Conservation (phyloP, 2,888 invertebrate genomes). For the Phasia obesa region DNA sequence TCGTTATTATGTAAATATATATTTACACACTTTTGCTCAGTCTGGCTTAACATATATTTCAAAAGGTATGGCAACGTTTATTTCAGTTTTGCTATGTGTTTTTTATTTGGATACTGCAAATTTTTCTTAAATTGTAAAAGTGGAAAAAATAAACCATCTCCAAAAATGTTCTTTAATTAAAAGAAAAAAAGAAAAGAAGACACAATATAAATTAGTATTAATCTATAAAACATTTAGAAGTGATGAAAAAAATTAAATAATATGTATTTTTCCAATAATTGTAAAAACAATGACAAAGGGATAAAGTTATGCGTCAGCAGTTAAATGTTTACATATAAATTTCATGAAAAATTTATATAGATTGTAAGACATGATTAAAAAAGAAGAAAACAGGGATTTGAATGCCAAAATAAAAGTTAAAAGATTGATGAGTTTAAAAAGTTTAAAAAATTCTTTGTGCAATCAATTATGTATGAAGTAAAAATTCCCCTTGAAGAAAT, state of each 20-base stretch:
- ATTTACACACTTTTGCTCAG: background rate
- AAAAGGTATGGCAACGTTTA: conserved; percentile 25
- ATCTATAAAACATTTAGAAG: background rate
- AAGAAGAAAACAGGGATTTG: conserved; percentile 34
- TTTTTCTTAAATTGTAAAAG: conserved; percentile 40
- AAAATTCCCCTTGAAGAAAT: conserved; percentile 33
- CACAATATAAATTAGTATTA: background rate
- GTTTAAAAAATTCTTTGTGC: conserved; percentile 22
- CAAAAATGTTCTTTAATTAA: no score
- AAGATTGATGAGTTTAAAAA: no score
- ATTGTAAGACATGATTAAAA: conserved; percentile 28
- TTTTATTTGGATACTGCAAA: conserved; percentile 59
- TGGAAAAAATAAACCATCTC: conserved; percentile 38
- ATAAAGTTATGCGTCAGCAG: conserved; percentile 70
- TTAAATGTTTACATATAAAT: conserved; percentile 67
- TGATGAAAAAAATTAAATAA: conserved; percentile 2
- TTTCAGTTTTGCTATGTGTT: conserved; percentile 38
- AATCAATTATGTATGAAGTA: conserved; percentile 63
- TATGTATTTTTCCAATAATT: conserved; percentile 26
- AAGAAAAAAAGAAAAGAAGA: no score
- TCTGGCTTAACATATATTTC: background rate
- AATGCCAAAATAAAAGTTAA: conserved; percentile 30
- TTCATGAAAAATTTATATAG: conserved; percentile 45
- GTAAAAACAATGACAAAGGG: conserved; percentile 38
- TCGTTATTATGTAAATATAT: no score